Conservation (phyloP, 2,888 invertebrate species). For the Cantharis flavilabris region DNA sequence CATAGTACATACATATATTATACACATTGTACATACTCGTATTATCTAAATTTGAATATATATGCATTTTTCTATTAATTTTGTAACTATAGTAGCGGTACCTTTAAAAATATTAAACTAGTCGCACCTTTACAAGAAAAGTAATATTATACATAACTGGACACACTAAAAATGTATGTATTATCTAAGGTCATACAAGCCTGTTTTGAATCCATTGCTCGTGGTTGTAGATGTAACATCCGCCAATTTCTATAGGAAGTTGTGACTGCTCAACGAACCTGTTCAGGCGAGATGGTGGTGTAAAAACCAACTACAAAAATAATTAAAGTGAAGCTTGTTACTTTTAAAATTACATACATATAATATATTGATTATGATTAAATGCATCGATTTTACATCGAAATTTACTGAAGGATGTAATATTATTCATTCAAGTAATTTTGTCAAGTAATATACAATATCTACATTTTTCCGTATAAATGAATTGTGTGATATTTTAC, state of each 20-base stretch:
- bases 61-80: neutral
- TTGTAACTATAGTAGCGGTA: neutral
- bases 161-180: slow-evolving; percentile 2
- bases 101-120: neutral
- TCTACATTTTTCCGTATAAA: neutral
- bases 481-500: neutral
- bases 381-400: neutral
- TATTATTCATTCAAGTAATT: neutral
- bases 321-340: neutral
- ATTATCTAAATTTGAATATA: neutral
- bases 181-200: slow-evolving; percentile 61
- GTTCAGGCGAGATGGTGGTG: slow-evolving; percentile 69
- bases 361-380: neutral
- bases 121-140: neutral
- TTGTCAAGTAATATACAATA: neutral
- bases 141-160: neutral
- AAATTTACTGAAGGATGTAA: neutral
- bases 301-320: slow-evolving; percentile 67
- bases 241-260: slow-evolving; percentile 74
- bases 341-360: neutral
- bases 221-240: slow-evolving; percentile 72
- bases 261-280: slow-evolving; percentile 71
- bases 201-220: slow-evolving; percentile 75
- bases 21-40: neutral
- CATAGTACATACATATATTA: too few species aligned